Base-by-base conservation (phyloP, 2,888 invertebrate species). In the Drosophila meridionalis region DNA sequence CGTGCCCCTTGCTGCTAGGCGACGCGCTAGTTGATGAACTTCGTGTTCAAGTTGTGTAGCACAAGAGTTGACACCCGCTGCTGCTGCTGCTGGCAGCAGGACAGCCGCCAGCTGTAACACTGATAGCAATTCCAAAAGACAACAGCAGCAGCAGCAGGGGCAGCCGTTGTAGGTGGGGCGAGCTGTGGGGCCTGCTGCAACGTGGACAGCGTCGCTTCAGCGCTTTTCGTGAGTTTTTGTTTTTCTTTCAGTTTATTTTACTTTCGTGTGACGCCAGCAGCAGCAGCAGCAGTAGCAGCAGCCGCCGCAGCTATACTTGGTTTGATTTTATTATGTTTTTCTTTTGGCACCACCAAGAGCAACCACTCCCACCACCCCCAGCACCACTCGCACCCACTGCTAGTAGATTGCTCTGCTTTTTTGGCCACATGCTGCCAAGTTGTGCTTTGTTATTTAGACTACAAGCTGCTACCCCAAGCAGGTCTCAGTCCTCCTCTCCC, bases 1-100 rank as follows among this genome's bases (percentile, higher is more conserved):
- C 6, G 5, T 9, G n/a, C 20, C 4, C 3, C 26, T 42, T 58
- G 56, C 11, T 38, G 32, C 12, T 71, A 45, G 9, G 26, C 62
- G 43, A 43, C 52, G 20, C 72, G 85, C 73, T 85, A 87, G 88
- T 86, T 86, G 85, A 86, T 86, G 85, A 86, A 86, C 85, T 86
- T 89, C 90, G 90, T 86, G 85, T 86, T 85, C 90, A 89, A 89
- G 69, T 89, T 85, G 88, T 85, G 85, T 90, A 80, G 90, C 88
- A 90, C 89, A 90, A 90, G 85, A 90, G 89, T 87, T 87, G 87
- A 88, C 89, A 90, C 90, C 88, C 88, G 87, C 73, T 75, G 76
- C 59, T 73, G 76, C 67, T 64, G 65, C 65, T 71, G 76, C 53
- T 74, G 42, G 62, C 43, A 38, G 48, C 30, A 43, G 59, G 32